A percentile compares a stretch with the other conserved stretches of the same genome.
These are phyloP conservation scores for Parazoanthus atlanticus DNA, from an alignment of 92 coral and sea anemone genomes.

Conservation along the genomic window DNA sequence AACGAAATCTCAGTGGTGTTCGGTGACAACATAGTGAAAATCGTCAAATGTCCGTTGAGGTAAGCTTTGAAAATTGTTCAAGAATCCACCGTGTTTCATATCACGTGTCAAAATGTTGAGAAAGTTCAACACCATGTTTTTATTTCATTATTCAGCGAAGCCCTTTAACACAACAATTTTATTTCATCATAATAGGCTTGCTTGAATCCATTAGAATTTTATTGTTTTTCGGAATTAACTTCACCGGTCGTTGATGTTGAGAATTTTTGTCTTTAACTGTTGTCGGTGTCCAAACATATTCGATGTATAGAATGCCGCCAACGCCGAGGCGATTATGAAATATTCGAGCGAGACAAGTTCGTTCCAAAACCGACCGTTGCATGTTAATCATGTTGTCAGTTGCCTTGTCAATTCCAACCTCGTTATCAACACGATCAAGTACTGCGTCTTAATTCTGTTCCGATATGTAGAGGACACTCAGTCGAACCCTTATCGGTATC, in stretches of 20 bases:
- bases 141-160: constrained; percentile 5
- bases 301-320: background rate
- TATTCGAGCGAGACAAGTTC: constrained; percentile 12
- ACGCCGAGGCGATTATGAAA: constrained; percentile 18
- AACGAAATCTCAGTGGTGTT: constrained; percentile 1
- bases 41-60: constrained; percentile 44
- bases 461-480: background rate
- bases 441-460: background rate
- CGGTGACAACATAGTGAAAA: constrained; percentile 1
- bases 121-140: constrained; percentile 15
- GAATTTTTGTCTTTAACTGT: background rate
- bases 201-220: background rate
- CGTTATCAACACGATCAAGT: background rate
- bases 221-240: constrained; percentile 17
- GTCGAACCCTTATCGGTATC: background rate
- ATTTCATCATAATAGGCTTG: background rate
- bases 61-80: constrained; percentile 4
- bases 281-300: background rate
- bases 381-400: background rate
- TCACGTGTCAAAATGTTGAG: constrained; percentile 32
- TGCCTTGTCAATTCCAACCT: constrained; percentile 18
- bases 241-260: background rate
- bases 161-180: constrained; percentile 10
- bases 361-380: background rate
- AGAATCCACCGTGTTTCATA: constrained; percentile 7